Evolutionary conservation across 2,888 invertebrate species (phyloP).

Genomic region (Mycogona germanica): DNA sequence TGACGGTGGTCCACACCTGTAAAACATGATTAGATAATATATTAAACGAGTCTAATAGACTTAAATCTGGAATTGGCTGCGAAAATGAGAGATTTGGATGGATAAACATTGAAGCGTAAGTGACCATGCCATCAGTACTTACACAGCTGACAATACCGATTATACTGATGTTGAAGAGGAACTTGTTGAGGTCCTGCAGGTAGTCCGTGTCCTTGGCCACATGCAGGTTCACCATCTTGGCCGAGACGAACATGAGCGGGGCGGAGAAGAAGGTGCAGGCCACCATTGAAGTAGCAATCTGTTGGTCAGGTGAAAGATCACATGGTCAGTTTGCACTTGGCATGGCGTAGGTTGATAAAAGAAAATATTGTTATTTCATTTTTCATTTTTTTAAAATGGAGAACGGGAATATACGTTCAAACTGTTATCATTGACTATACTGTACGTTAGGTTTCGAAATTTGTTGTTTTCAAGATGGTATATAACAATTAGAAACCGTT

Average conservation of each 20-base stretch:
- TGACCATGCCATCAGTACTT: too few relatives aligned
- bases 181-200: slow-evolving; percentile 57
- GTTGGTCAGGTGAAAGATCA: slow-evolving; percentile 26
- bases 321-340: too few relatives aligned
- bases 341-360: too few relatives aligned
- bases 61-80: neutral
- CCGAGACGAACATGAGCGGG: slow-evolving; percentile 89
- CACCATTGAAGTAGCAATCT: slow-evolving; percentile 90
- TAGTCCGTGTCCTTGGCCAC: slow-evolving; percentile 56
- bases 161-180: slow-evolving; percentile 73
- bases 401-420: too few relatives aligned
- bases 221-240: slow-evolving; percentile 75
- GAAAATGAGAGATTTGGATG: neutral
- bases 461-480: too few relatives aligned
- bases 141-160: slow-evolving; percentile 59
- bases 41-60: slow-evolving; percentile 22
- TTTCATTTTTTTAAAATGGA: slow-evolving; percentile 6
- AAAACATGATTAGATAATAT: slow-evolving; percentile 2
- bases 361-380: too few relatives aligned
- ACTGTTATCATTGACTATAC: too few relatives aligned
- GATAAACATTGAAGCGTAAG: too few relatives aligned
- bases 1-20: slow-evolving; percentile 54
- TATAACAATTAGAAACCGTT: too few relatives aligned
- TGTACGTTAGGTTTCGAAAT: too few relatives aligned
- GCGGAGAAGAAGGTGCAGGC: slow-evolving; percentile 88